Evolutionary conservation across 2,113 vertebrate genomes (phyloP).

Genomic region (Cebus imitator): DNA sequence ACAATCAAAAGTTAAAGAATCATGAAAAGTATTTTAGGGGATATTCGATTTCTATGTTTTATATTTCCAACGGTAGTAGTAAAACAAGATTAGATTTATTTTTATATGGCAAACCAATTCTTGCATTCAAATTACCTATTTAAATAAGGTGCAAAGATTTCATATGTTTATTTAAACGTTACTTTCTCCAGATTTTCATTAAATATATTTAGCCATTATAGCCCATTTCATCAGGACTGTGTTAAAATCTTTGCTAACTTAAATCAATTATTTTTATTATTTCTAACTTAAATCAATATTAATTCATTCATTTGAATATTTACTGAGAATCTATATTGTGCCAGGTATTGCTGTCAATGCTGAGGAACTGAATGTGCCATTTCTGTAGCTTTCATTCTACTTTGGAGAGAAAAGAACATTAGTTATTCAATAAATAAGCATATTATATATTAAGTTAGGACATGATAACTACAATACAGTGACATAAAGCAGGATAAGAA

Average conservation of each 20-base stretch:
- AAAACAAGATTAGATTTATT: background rate
- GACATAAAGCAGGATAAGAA: background rate
- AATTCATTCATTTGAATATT: background rate
- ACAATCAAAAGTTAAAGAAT: background rate
- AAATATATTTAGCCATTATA: background rate
- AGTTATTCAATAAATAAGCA: background rate
- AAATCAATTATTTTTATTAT: background rate
- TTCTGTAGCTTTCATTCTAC: background rate
- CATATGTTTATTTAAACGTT: background rate
- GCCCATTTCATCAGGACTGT: background rate
- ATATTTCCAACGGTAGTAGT: background rate
- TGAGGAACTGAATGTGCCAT: background rate
- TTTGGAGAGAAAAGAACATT: background rate
- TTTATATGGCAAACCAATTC: background rate
- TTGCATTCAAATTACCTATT: background rate
- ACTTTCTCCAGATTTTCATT: background rate
- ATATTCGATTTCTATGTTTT: background rate
- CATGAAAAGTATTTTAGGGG: background rate
- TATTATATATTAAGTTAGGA: background rate
- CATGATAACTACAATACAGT: background rate
- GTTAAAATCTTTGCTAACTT: background rate
- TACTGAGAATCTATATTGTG: background rate
- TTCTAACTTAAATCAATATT: background rate
- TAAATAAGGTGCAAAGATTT: background rate
- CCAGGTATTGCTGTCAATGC: background rate